Percentiles rank a stretch among this genome's conserved stretches.
These are phyloP conservation scores for Nyctalus aviator DNA, from an alignment of 2,797 vertebrate species.

Conservation along the genomic window DNA sequence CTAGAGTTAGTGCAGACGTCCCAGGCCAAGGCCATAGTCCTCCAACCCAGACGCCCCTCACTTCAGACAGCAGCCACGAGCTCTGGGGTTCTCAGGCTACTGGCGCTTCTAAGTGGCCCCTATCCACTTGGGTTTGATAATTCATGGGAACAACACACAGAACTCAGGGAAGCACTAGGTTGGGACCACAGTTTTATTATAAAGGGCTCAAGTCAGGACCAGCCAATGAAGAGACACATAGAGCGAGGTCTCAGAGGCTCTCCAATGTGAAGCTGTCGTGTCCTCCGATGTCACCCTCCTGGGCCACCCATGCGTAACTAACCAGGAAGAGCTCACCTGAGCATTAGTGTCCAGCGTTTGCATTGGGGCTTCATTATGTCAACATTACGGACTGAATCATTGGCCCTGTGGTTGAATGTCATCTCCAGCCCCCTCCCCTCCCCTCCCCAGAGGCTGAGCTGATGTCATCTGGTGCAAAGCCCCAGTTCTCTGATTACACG, in stretches of 20 bases:
- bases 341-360: not conserved
- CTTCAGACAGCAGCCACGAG: not conserved
- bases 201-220: not conserved
- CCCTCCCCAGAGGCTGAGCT: not conserved
- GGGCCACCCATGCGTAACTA: no score
- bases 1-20: not conserved
- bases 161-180: not conserved
- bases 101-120: not conserved
- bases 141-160: not conserved
- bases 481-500: not conserved
- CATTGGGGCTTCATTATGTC: not conserved
- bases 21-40: not conserved
- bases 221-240: not conserved
- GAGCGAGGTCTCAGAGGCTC: not conserved
- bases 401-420: not conserved
- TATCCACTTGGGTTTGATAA: not conserved
- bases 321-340: not conserved
- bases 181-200: not conserved
- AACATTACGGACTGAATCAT: not conserved
- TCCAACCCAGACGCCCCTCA: not conserved
- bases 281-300: not conserved
- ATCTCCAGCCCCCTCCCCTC: not conserved
- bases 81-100: not conserved
- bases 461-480: not conserved
- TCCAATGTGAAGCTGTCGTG: not conserved